Base-by-base conservation (phyloP, 2,113 vertebrate genomes). In the Prinia subflava region DNA sequence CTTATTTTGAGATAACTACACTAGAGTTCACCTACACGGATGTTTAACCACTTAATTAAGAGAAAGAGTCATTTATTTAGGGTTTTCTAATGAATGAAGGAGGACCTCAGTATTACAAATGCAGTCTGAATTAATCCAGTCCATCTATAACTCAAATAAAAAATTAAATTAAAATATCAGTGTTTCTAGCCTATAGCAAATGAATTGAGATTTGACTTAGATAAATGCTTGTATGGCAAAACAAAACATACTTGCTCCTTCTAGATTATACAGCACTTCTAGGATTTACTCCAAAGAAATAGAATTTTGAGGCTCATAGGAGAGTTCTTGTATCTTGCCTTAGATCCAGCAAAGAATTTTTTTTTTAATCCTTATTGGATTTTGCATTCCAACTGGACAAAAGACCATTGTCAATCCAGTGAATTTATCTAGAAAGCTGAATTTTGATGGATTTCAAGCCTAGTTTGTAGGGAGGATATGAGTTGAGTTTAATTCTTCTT, bases 371-470 rank as follows among this genome's bases (percentile, higher is more conserved):
- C 20, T 27, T 4, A 18, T 14, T 68, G 11, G 7, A 46, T 81
- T 89, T 87, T 46, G 3, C 37, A 22, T 69, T 77, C 30, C 14
- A 60, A 2, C 3, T 70, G 21, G 53, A 28, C 3, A 44, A 11
- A 57, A 49, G 2, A 16, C 7, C 0, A 1, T 21, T 80, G 5
- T 70, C 9, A 46, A 35, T 30, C 11, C 41, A 31, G 11, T 31
- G 6, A 68, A 59, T 37, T 35, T 63, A n/a, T 33, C 7, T 63
- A 8, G 39, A 71, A 56, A 37, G 1, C 11, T 50, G 46, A 67
- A 74, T 5, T 44, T 81, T 24, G 69, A 37, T 0, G 2, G 1
- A 41, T 76, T 87, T 70, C 33, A 71, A 55, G 10, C 17, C 9
- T 75, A 55, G 19, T 25, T 57, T 3, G 3, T n/a, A 35, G 15